A percentile compares a stretch with the other conserved stretches of the same genome.
phyloP scores from a whole-genome alignment of 1,140 invertebrate genomes.

The Saxidomus purpurata region DNA sequence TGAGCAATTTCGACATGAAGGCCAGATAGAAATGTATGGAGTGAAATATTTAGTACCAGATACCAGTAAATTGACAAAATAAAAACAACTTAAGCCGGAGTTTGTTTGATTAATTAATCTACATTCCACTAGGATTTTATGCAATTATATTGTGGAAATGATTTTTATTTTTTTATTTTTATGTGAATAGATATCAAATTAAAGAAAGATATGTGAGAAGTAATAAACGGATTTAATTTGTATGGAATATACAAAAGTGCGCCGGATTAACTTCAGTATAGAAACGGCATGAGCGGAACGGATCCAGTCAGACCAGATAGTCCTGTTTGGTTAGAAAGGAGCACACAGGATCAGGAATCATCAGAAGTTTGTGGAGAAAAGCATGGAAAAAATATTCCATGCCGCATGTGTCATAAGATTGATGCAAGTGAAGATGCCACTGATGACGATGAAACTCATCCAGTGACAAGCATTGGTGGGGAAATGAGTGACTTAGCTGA shows the following conservation, averaged over 20 bases:
- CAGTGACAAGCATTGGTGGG: neutral
- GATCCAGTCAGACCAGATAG: neutral
- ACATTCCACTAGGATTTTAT: neutral
- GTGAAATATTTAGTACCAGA: neutral
- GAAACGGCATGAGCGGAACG: neutral
- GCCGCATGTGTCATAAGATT: neutral
- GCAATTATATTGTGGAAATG: no score
- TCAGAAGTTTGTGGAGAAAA: neutral
- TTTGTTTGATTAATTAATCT: no score
- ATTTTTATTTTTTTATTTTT: no score
- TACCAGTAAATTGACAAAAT: neutral
- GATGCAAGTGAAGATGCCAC: neutral
- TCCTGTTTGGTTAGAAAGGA: neutral
- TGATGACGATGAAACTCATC: neutral
- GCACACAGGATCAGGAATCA: neutral
- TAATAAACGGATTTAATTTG: no score
- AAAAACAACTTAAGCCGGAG: no score
- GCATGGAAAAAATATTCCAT: neutral
- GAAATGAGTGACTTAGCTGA: neutral
- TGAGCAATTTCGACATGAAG: neutral
- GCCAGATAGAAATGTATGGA: neutral
- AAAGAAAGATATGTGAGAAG: no score
- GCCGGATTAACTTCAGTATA: no score
- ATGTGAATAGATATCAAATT: no score
- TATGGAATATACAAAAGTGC: no score